Evolutionary conservation across 1,140 invertebrate species (phyloP), one percentile per base, ranked within the genome.

Genomic region (Musca vetustissima): DNA sequence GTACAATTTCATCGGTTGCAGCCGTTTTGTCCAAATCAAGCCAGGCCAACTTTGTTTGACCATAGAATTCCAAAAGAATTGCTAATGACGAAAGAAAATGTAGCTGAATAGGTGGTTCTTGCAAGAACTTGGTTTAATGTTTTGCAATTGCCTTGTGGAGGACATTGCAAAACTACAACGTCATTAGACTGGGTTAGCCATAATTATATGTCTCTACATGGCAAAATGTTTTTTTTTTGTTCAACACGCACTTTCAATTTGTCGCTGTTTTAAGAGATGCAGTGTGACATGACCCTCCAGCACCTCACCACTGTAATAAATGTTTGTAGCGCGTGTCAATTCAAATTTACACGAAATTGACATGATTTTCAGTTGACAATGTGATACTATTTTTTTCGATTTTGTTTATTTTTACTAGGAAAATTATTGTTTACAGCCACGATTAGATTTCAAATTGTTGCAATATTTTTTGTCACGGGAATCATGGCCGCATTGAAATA

Each of bases 341-440:
- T 61, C 21, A 61, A 61, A 61, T 61, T 61, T 61, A 61, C 57
- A 61, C 19, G 28, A 19, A 61, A 61, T 36, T 36, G 57, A 61
- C 57, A 61, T 61, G 36, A 43, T 61, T 61, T 43, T n/a, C n/a
- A n/a, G n/a, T n/a, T 43, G n/a, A 9, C 17, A 21, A 61, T 36
- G 36, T 43, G 36, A 21, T 61, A 4, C 9, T 21, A 8, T 43
- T 52, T 52, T 52, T 52, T 61, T 59, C 25, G 1, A 43, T 8
- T 43, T 11, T 43, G 36, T 43, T 43, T 43, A 43, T 43, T 43
- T 43, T 13, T 4, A 43, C 13, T 43, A 43, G 36, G 36, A 11
- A 43, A 43, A 43, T 43, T n/a, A n/a, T n/a, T 43, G 36, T 43
- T 43, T 43, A 13, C 11, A 43, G 36, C 11, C 36, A 43, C 4